A percentile compares a stretch with the other conserved stretches of the same genome.
Evolutionary conservation across 53 echinoderm and acorn worm genomes (phyloP).

Genomic region (Luidia sarsii): DNA sequence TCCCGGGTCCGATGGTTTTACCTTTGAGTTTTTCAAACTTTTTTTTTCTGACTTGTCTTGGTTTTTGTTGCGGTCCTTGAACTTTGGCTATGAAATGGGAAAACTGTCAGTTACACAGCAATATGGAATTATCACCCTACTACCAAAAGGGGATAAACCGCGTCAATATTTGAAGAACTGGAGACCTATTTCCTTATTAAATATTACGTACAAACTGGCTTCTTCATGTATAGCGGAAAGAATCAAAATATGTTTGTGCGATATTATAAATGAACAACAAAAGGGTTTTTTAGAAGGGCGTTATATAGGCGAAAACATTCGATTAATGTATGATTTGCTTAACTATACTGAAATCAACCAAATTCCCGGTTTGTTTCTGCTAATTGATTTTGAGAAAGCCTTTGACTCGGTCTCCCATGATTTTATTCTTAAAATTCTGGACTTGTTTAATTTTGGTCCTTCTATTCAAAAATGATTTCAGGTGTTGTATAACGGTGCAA

Average conservation of each 20-base stretch:
- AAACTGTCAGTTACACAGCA: no score
- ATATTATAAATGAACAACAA: constrained; percentile 8
- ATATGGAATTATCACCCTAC: no score
- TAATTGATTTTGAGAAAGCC: constrained; percentile 33
- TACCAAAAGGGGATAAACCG: no score
- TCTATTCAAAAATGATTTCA: neutral
- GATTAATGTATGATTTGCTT: constrained; percentile 17
- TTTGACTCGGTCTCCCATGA: constrained; percentile 21
- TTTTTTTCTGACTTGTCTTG: no score
- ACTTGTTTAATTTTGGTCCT: constrained; percentile 12
- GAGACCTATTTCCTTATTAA: no score
- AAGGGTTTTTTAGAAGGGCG: constrained; percentile 39
- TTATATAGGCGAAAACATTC: constrained; percentile 57
- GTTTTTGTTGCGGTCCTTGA: no score
- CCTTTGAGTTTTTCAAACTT: no score
- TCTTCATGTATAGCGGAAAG: no score
- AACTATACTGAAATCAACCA: neutral
- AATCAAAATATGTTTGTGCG: no score
- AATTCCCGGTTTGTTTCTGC: constrained; percentile 10
- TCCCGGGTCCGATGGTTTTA: constrained; percentile 55
- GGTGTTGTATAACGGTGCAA: neutral
- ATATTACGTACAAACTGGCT: no score
- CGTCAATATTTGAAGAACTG: no score
- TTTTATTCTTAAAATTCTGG: constrained; percentile 6
- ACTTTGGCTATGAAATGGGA: no score